Evolutionary conservation across 2,888 invertebrate genomes (phyloP), one percentile per base, ranked within the genome.

Genomic region (Sycophila texana): DNA sequence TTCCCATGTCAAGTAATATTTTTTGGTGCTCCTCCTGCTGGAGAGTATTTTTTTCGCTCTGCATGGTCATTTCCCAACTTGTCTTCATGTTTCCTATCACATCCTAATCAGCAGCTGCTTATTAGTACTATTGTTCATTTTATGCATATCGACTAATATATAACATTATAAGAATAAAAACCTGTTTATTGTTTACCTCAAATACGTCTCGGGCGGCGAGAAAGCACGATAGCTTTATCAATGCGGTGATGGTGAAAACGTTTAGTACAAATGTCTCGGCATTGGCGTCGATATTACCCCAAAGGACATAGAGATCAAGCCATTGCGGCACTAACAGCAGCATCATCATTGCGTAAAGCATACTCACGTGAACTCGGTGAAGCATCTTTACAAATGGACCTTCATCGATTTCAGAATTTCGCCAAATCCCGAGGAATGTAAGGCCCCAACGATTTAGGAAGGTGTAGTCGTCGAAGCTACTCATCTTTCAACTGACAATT

Each of bases 41-140:
- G 0, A 58, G 49, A 4, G 53, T n/a, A 2, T 51, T 18, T 39
- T 10, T 39, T 7, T 39, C 10, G 13, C 1, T 22, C 13, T 18
- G 39, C 82, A 83, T 83, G 14, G 77, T 75, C 13, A 12, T 12
- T 1, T 30, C 18, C 83, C 83, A 83, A 57, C 82, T 81, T 1
- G 60, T 7, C 55, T 72, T 75, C 78, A 83, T 68, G 14, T 55
- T 76, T 5, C 12, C 12, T 47, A 81, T 0, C 2, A 82, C 65
- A 10, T 80, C 77, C 82, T 80, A 39, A 39, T 7, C 39, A 39
- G 39, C 39, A 39, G 39, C 39, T 39, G 0, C 7, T 39, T 39
- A 39, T 39, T 39, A 39, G 10, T 0, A 39, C 39, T 39, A n/a
- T n/a, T 10, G 39, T 10, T 39, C 39, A n/a, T 10, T 1, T 39